phyloP scores from a whole-genome alignment of 2,888 invertebrate genomes.

The Syrista parreyssii region DNA sequence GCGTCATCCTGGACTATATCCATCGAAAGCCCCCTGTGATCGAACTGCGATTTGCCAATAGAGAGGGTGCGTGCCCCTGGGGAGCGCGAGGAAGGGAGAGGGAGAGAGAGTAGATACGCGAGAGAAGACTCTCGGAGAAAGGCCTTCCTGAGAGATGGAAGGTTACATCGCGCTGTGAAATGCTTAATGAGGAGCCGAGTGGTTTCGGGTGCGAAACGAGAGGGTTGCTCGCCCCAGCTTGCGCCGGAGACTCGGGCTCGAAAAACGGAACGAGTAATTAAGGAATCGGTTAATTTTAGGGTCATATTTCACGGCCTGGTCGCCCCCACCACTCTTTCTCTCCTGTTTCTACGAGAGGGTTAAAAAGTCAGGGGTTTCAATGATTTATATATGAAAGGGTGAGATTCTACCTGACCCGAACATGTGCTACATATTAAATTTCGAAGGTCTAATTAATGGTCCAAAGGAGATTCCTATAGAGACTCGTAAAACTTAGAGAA shows the following conservation, averaged over 20 bases:
- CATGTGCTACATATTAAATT: constrained; percentile 55
- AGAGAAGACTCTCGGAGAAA: constrained; percentile 13
- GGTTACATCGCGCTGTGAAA: constrained; percentile 43
- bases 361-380: constrained; percentile 36
- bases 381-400: constrained; percentile 51
- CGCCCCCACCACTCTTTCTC: constrained; percentile 19
- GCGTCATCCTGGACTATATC: background rate
- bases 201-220: constrained; percentile 26
- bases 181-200: constrained; percentile 50
- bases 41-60: background rate
- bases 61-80: constrained; percentile 51
- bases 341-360: constrained; percentile 31
- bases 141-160: constrained; percentile 27
- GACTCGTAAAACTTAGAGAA: background rate
- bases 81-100: constrained; percentile 14
- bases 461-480: background rate
- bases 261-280: constrained; percentile 59
- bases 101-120: constrained; percentile 13
- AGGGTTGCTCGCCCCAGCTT: constrained; percentile 16
- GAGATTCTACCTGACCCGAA: constrained; percentile 28
- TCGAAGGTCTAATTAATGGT: constrained; percentile 24
- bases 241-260: constrained; percentile 27
- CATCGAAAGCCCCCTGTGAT: background rate
- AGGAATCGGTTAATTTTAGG: constrained; percentile 62
- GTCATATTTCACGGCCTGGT: constrained; percentile 55